Percentiles rank a stretch among this genome's conserved stretches.
Evolutionary conservation across 2,888 invertebrate species (phyloP).

Genomic region (Glyphotaelius pellucidus): DNA sequence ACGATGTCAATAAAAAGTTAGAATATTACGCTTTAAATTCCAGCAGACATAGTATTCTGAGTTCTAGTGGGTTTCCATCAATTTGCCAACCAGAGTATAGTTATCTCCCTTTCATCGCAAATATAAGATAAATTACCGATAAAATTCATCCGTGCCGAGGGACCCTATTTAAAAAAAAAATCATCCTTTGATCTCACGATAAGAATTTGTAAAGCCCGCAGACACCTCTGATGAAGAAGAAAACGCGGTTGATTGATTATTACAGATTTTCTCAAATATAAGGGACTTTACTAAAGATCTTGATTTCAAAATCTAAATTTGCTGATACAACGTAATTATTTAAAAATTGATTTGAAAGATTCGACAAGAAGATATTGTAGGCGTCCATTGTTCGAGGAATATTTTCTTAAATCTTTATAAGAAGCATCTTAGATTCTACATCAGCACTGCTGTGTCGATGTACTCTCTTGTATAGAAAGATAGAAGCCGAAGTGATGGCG

Average conservation of each 20-base stretch:
- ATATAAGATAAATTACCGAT: not conserved
- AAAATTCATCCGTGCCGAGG: not conserved
- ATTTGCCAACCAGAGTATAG: not conserved
- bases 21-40: not conserved
- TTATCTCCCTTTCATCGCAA: not conserved
- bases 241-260: not conserved
- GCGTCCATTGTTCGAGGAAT: not conserved
- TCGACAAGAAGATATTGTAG: not conserved
- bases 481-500: constrained; percentile 9
- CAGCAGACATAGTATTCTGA: not conserved
- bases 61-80: not conserved
- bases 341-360: not conserved
- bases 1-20: not conserved
- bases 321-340: not conserved
- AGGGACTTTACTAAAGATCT: not conserved
- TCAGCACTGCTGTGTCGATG: not conserved
- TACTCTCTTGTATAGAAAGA: not conserved
- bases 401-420: not conserved
- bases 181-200: not conserved
- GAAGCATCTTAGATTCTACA: not conserved
- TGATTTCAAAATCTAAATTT: not conserved
- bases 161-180: not conserved
- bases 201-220: not conserved
- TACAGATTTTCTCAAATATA: not conserved
- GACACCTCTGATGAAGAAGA: not conserved